A percentile compares a stretch with the other conserved stretches of the same genome.
Conservation (phyloP, 1,140 invertebrate species). For the Euglossa dilemma region DNA sequence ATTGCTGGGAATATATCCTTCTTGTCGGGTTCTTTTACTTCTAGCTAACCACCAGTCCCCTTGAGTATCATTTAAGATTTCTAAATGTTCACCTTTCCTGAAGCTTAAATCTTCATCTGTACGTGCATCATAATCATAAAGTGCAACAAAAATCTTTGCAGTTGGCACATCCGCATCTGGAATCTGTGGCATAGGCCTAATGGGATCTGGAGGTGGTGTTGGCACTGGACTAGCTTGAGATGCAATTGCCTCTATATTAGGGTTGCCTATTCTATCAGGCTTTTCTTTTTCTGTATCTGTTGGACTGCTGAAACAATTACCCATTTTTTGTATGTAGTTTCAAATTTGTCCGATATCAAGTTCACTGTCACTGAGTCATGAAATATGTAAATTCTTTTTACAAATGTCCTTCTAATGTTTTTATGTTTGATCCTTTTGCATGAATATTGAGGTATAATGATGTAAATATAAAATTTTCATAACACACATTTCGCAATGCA, state of each 20-base stretch:
- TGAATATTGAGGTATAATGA: constrained; percentile 12
- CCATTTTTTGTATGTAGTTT: constrained; percentile 80
- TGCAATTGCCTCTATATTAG: constrained; percentile 85
- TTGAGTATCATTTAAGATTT: constrained; percentile 98
- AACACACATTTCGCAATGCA: constrained; percentile 27
- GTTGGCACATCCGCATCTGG: constrained; percentile 86
- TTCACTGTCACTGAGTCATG: constrained; percentile 38
- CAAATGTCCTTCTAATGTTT: background rate
- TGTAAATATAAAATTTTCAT: constrained; percentile 24
- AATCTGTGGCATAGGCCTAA: constrained; percentile 85
- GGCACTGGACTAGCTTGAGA: constrained; percentile 85
- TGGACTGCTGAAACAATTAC: constrained; percentile 88
- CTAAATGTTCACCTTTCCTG: constrained; percentile 98
- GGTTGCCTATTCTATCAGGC: constrained; percentile 85
- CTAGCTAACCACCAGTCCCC: constrained; percentile 99
- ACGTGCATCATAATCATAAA: constrained; percentile 99
- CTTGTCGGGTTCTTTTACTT: constrained; percentile 95
- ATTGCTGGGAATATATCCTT: constrained; percentile 99
- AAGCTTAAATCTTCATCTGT: constrained; percentile 99
- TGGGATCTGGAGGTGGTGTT: constrained; percentile 86
- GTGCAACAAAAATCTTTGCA: constrained; percentile 96
- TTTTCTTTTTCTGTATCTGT: constrained; percentile 86
- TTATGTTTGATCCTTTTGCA: constrained; percentile 41
- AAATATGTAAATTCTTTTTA: constrained; percentile 15
- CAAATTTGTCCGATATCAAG: constrained; percentile 17